A percentile compares a stretch with the other conserved stretches of the same genome.
Evolutionary conservation across 30 jellyfish, hydroid and myxozoan species (phyloP).

Genomic region (Hydractinia echinata): DNA sequence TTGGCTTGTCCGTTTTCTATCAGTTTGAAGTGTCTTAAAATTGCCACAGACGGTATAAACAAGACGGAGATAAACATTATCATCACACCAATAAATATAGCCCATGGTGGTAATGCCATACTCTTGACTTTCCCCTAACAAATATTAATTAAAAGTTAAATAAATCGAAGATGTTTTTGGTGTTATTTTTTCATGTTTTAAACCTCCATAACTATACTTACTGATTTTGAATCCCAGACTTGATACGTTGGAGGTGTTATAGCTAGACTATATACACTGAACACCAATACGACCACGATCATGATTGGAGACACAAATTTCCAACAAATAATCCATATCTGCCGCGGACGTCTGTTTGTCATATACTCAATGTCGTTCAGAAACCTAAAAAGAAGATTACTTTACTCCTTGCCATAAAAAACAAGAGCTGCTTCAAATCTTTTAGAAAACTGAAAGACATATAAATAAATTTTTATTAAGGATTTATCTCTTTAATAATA

Average conservation of each 20-base stretch:
- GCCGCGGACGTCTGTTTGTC: constrained; percentile 91
- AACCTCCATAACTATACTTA: not conserved
- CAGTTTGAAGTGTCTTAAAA: constrained; percentile 53
- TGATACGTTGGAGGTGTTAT: constrained; percentile 68
- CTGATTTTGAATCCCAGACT: constrained; percentile 72
- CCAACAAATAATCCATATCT: constrained; percentile 97
- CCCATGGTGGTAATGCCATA: constrained; percentile 87
- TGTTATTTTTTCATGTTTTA: too few species aligned
- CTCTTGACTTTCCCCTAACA: constrained; percentile 53
- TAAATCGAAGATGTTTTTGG: not conserved
- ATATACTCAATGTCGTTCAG: constrained; percentile 86
- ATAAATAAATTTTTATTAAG: too few species aligned
- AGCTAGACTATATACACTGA: constrained; percentile 71
- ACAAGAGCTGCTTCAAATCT: not conserved
- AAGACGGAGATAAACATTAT: constrained; percentile 61
- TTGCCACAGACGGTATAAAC: constrained; percentile 78
- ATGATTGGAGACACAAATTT: constrained; percentile 81
- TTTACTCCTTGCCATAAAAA: too few species aligned
- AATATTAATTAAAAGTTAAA: not conserved
- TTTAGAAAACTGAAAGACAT: not conserved
- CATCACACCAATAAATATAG: constrained; percentile 71
- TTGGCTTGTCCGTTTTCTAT: not conserved
- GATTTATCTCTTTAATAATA: too few species aligned
- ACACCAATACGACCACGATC: constrained; percentile 65
- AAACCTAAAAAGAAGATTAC: constrained; percentile 42